Conservation (phyloP, 1,140 invertebrate species). For the Subanguina moxae region DNA sequence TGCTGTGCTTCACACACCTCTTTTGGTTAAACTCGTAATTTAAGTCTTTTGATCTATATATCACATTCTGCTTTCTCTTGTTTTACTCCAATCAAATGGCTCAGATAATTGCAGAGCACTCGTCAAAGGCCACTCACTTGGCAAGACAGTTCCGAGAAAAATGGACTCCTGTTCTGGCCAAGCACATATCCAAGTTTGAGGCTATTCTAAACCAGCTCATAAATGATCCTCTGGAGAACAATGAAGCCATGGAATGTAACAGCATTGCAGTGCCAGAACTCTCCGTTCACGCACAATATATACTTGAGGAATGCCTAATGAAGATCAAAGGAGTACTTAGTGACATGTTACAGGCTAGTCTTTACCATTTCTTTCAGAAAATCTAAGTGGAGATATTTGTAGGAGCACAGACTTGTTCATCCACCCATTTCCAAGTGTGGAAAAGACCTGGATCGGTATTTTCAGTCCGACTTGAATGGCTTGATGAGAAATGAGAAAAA, state of each 20-base stretch:
- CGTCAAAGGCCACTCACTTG: background rate
- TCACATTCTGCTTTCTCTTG: no score
- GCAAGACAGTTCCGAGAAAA: constrained; percentile 21
- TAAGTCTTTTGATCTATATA: no score
- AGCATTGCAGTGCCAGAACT: constrained; percentile 23
- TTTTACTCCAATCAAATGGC: no score
- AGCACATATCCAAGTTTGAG: constrained; percentile 33
- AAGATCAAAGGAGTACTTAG: constrained; percentile 34
- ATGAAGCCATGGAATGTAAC: constrained; percentile 10
- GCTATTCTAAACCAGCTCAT: constrained; percentile 31
- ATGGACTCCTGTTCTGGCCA: constrained; percentile 31
- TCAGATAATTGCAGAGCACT: constrained; percentile 3
- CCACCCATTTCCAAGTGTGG: constrained; percentile 32
- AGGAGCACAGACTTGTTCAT: constrained; percentile 68
- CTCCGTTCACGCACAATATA: constrained; percentile 45
- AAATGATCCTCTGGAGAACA: constrained; percentile 26
- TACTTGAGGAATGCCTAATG: constrained; percentile 25
- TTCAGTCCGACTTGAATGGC: constrained; percentile 40
- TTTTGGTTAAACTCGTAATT: no score
- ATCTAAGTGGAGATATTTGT: constrained; percentile 48
- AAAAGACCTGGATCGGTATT: constrained; percentile 38
- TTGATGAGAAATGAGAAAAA: constrained; percentile 48
- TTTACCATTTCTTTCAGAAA: background rate
- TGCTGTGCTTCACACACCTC: no score
- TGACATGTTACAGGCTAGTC: constrained; percentile 32